These are phyloP conservation scores for Xenentodon cancila DNA, from an alignment of 2,797 vertebrate genomes.

Conservation along the genomic window DNA sequence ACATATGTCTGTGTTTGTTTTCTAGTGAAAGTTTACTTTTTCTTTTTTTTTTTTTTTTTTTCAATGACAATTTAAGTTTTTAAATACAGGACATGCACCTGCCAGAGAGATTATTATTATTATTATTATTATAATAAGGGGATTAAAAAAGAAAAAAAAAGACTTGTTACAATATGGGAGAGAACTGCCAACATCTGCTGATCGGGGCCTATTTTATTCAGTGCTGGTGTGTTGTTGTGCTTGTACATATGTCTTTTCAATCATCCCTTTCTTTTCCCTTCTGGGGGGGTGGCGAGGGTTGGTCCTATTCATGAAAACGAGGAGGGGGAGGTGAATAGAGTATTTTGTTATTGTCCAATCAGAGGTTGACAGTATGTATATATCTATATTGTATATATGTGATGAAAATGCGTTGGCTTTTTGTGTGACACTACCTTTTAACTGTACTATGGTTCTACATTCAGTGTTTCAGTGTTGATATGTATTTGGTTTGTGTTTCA, in stretches of 20 bases:
- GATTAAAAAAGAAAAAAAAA: slow-evolving; percentile 22
- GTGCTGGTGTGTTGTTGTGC: slow-evolving; percentile 91
- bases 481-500: slow-evolving; percentile 87
- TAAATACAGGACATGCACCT: slow-evolving; percentile 78
- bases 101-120: slow-evolving; percentile 86
- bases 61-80: slow-evolving; percentile 65
- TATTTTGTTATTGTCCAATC: slow-evolving; percentile 97
- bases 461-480: slow-evolving; percentile 97
- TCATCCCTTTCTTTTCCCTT: slow-evolving; percentile 84
- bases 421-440: slow-evolving; percentile 94
- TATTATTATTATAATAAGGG: slow-evolving; percentile 39
- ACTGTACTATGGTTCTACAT: slow-evolving; percentile 94
- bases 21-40: slow-evolving; percentile 39
- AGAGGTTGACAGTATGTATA: slow-evolving; percentile 93
- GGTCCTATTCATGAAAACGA: slow-evolving; percentile 82
- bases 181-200: slow-evolving; percentile 87
- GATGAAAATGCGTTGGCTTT: slow-evolving; percentile 93
- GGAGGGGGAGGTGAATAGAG: slow-evolving; percentile 84
- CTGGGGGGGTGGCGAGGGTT: slow-evolving; percentile 73
- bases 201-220: slow-evolving; percentile 90
- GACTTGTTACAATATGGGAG: slow-evolving; percentile 81
- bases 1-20: slow-evolving; percentile 54
- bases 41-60: neutral
- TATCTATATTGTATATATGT: slow-evolving; percentile 99
- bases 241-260: slow-evolving; percentile 95